A percentile compares a stretch with the other conserved stretches of the same genome.
phyloP scores from a whole-genome alignment of 2,888 invertebrate species.

The Calephelis perditalis region DNA sequence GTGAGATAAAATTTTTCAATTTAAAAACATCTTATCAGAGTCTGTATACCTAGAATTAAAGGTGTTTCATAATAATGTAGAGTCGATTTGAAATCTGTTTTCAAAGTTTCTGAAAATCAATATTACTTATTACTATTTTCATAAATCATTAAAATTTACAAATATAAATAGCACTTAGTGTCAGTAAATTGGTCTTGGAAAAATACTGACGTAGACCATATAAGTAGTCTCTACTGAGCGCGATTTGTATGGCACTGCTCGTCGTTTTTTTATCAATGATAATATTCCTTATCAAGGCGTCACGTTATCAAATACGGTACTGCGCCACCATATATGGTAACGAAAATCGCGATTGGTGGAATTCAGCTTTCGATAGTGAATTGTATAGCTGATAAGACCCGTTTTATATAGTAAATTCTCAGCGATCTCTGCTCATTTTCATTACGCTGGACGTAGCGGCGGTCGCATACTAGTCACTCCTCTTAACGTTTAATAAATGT shows the following conservation, averaged over 20 bases:
- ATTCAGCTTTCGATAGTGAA: slow-evolving; percentile 70
- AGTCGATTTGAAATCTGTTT: no score
- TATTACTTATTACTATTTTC: not conserved
- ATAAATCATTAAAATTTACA: no score
- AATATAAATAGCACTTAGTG: no score
- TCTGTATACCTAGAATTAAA: no score
- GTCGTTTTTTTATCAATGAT: slow-evolving; percentile 32
- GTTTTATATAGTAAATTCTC: slow-evolving; percentile 77
- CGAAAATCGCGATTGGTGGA: slow-evolving; percentile 83
- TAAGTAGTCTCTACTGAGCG: slow-evolving; percentile 13
- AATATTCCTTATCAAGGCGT: slow-evolving; percentile 49
- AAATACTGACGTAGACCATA: slow-evolving; percentile 18
- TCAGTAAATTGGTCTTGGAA: not conserved
- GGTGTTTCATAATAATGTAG: no score
- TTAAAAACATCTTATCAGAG: no score
- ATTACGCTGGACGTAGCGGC: slow-evolving; percentile 57
- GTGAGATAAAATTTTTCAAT: no score
- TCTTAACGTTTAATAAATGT: slow-evolving; percentile 53
- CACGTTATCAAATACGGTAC: slow-evolving; percentile 53
- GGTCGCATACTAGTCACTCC: slow-evolving; percentile 52
- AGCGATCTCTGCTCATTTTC: slow-evolving; percentile 61
- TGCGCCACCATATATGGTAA: slow-evolving; percentile 88
- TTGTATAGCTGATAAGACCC: slow-evolving; percentile 67
- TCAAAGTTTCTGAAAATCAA: not conserved
- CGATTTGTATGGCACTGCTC: slow-evolving; percentile 17